These are phyloP conservation scores for Menidia menidia DNA, from an alignment of 2,797 vertebrate species.

Conservation along the genomic window DNA sequence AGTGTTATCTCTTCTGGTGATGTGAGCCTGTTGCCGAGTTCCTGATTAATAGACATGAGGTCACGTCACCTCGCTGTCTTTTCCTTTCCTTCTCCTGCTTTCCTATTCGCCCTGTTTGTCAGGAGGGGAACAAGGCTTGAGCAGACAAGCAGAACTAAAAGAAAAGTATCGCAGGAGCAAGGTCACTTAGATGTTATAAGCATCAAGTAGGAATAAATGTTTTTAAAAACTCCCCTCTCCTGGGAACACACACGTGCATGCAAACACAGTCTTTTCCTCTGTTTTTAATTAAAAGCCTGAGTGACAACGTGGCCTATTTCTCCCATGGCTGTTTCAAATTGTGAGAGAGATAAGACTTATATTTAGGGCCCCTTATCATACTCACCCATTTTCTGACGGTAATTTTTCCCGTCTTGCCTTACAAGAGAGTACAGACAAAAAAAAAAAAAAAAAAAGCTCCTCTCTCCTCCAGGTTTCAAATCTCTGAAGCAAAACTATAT, in stretches of 20 bases:
- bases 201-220: constrained; percentile 56
- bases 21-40: constrained; percentile 64
- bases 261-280: constrained; percentile 28
- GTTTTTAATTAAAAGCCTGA: constrained; percentile 82
- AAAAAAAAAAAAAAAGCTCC: constrained; percentile 47
- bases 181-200: constrained; percentile 64
- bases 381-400: constrained; percentile 78
- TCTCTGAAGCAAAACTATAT: constrained; percentile 59
- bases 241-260: constrained; percentile 28
- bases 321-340: constrained; percentile 76
- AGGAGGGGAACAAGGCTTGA: constrained; percentile 37
- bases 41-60: constrained; percentile 81
- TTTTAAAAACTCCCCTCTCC: constrained; percentile 58
- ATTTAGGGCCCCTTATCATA: constrained; percentile 77
- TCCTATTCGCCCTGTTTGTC: constrained; percentile 33
- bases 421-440: constrained; percentile 60
- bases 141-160: constrained; percentile 24
- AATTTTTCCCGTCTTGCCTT: constrained; percentile 69
- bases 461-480: constrained; percentile 61
- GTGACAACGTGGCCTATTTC: constrained; percentile 78
- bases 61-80: constrained; percentile 46
- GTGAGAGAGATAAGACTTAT: constrained; percentile 77
- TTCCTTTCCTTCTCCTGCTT: constrained; percentile 17
- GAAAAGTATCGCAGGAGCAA: constrained; percentile 34
- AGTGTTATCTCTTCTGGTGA: constrained; percentile 77